A percentile compares a stretch with the other conserved stretches of the same genome.
Conservation (phyloP, 2,113 vertebrate genomes). For the Galeopterus variegatus region DNA sequence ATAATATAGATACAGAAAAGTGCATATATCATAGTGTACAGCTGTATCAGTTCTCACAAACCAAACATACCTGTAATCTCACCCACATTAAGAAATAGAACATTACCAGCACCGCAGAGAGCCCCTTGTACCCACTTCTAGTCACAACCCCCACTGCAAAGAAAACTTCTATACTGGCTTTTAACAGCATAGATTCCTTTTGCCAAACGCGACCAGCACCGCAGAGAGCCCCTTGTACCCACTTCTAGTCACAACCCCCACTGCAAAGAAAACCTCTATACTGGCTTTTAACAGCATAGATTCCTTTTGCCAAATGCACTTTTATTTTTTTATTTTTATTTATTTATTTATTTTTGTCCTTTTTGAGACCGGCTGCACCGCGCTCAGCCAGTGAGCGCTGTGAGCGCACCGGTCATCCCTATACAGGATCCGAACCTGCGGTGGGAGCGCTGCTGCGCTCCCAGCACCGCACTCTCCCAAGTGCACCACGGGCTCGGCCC, state of each 20-base stretch:
- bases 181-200: neutral
- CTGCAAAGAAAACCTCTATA: neutral
- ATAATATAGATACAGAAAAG: neutral
- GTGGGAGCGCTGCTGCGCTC: too few relatives aligned
- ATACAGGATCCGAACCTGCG: too few relatives aligned
- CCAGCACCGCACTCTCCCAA: too few relatives aligned
- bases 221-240: neutral
- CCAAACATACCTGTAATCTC: neutral
- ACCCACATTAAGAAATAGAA: neutral
- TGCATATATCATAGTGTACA: neutral
- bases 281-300: neutral
- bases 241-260: neutral
- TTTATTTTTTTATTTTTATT: too few relatives aligned
- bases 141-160: neutral
- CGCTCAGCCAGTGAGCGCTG: too few relatives aligned
- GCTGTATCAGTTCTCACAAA: neutral
- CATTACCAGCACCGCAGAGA: neutral
- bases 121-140: neutral
- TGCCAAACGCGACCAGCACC: neutral
- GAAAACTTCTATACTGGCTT: neutral
- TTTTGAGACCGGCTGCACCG: too few relatives aligned
- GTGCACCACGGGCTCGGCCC: too few relatives aligned
- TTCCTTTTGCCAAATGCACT: neutral
- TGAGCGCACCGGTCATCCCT: too few relatives aligned
- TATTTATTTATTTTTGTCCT: too few relatives aligned